Percentiles rank a stretch among this genome's conserved stretches.
Evolutionary conservation across 1,140 invertebrate species (phyloP).

Genomic region (Drosophila tristis): DNA sequence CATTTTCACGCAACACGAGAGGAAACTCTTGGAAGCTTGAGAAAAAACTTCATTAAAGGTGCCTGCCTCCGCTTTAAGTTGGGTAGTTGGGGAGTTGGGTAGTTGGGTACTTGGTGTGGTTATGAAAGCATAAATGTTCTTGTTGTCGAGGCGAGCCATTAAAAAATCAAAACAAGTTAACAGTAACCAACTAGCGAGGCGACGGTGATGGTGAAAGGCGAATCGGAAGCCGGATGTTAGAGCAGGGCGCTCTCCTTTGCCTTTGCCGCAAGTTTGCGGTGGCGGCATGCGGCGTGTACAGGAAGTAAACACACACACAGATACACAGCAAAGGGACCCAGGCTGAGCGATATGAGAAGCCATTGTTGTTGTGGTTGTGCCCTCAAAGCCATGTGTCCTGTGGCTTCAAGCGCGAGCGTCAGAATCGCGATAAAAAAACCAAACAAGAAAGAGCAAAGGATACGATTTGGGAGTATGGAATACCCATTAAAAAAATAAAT

Average conservation of each 20-base stretch:
- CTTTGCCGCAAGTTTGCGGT: slow-evolving; percentile 77
- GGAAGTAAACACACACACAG: slow-evolving; percentile 52
- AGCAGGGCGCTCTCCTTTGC: slow-evolving; percentile 49
- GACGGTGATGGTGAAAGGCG: slow-evolving; percentile 18
- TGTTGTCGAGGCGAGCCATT: slow-evolving; percentile 68
- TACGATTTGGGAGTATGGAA: too few relatives aligned
- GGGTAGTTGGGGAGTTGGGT: not conserved
- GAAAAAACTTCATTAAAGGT: not conserved
- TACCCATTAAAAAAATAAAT: too few relatives aligned
- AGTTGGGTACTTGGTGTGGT: not conserved
- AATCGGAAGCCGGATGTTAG: slow-evolving; percentile 74
- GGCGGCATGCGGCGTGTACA: slow-evolving; percentile 62
- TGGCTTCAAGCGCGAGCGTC: slow-evolving; percentile 15
- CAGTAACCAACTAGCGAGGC: slow-evolving; percentile 64
- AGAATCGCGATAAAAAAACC: slow-evolving; percentile 62
- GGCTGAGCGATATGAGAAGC: slow-evolving; percentile 24
- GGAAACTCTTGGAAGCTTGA: too few relatives aligned
- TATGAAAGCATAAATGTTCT: slow-evolving; percentile 59
- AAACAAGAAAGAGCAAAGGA: too few relatives aligned
- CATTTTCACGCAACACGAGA: not conserved
- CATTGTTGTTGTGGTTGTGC: slow-evolving; percentile 45
- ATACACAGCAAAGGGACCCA: slow-evolving; percentile 1
- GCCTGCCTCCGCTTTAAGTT: slow-evolving; percentile 36
- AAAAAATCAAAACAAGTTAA: slow-evolving; percentile 83
- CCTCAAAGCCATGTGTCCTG: slow-evolving; percentile 51